Percentiles rank a stretch among this genome's conserved stretches.
These are phyloP conservation scores for Euphonia xanthogaster DNA, from an alignment of 2,797 vertebrate genomes.

Conservation along the genomic window DNA sequence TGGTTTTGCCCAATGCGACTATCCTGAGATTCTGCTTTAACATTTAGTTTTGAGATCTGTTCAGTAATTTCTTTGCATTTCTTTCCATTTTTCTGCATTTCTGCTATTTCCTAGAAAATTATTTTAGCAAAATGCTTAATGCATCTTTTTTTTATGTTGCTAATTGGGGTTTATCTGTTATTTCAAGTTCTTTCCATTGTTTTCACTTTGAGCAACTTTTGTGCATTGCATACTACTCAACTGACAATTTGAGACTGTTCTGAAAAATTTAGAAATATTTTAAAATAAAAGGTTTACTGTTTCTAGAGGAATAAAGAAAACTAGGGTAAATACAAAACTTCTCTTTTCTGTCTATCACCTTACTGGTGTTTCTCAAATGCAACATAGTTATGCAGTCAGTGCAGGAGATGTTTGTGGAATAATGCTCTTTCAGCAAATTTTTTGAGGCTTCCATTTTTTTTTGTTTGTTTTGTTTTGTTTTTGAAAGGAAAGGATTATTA, in stretches of 20 bases:
- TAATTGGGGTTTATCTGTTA: neutral
- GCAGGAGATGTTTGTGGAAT: neutral
- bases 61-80: neutral
- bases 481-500: neutral
- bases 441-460: neutral
- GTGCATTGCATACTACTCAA: neutral
- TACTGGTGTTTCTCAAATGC: neutral
- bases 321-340: neutral
- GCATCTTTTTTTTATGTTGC: neutral
- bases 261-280: neutral
- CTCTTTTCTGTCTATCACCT: neutral
- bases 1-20: neutral
- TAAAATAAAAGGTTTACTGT: neutral
- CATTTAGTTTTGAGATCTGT: neutral
- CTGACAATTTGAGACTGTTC: neutral
- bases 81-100: neutral
- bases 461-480: neutral
- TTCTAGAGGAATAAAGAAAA: neutral
- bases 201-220: neutral
- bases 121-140: neutral
- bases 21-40: neutral
- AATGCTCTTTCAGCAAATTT: neutral
- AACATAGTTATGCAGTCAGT: neutral
- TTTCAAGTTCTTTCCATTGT: neutral
- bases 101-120: neutral